A percentile compares a stretch with the other conserved stretches of the same genome.
Conservation (phyloP, 37 sponge, comb jelly and placozoan genomes). For the Ephydatia muelleri region DNA sequence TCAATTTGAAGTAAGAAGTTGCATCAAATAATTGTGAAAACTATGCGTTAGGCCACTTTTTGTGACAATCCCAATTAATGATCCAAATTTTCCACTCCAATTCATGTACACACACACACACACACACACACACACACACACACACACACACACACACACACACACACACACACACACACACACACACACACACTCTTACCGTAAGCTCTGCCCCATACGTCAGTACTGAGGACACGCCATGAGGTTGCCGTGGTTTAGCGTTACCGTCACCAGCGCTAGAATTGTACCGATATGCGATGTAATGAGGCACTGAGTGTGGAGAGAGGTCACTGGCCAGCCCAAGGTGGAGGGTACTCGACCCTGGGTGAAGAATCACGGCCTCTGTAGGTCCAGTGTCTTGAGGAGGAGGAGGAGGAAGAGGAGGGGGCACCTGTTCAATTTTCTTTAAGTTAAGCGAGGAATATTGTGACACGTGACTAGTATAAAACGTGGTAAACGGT, state of each 20-base stretch:
- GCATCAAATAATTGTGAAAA: too few species aligned
- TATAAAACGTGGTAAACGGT: too few species aligned
- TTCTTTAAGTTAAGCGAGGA: too few species aligned
- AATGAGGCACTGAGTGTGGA: slow-evolving; percentile 81
- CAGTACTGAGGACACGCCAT: slow-evolving; percentile 12
- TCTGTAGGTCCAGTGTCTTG: neutral
- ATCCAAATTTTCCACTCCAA: too few species aligned
- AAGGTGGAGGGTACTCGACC: slow-evolving; percentile 75
- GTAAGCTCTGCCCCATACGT: slow-evolving; percentile 2
- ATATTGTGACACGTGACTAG: too few species aligned
- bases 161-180: slow-evolving; percentile 2
- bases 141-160: slow-evolving; percentile 18
- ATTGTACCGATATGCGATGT: slow-evolving; percentile 69
- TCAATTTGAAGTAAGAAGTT: neutral
- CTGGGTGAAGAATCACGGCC: slow-evolving; percentile 73
- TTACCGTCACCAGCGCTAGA: neutral
- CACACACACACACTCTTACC: slow-evolving; percentile 20
- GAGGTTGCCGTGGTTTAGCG: neutral
- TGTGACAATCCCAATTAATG: too few species aligned
- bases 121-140: neutral
- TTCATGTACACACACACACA: neutral
- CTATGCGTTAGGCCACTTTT: too few species aligned
- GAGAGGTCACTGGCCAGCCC: slow-evolving; percentile 74
- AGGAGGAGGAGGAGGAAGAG: too few species aligned
- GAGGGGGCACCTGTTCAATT: too few species aligned